Evolutionary conservation across 92 coral and sea anemone species (phyloP).

Genomic region (Phenganax marumi): DNA sequence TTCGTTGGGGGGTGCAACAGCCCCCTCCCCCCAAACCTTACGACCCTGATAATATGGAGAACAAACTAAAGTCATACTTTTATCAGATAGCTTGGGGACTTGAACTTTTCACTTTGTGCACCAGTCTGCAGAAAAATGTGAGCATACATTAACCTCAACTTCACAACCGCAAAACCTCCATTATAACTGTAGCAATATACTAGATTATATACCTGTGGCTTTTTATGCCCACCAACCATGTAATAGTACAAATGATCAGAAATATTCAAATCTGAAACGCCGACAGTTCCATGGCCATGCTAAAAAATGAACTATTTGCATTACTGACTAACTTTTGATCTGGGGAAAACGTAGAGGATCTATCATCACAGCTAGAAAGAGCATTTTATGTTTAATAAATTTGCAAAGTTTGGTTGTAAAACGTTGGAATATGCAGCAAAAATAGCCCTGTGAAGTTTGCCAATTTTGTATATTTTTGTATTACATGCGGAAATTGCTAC

Average conservation of each 20-base stretch:
- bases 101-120: slow-evolving; percentile 94
- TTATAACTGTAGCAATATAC: not conserved
- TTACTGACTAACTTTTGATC: too few relatives aligned
- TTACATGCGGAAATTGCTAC: too few relatives aligned
- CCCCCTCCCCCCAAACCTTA: too few relatives aligned
- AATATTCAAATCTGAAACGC: slow-evolving; percentile 85
- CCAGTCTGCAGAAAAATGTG: slow-evolving; percentile 66
- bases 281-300: slow-evolving; percentile 85
- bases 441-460: too few relatives aligned
- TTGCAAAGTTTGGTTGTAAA: too few relatives aligned
- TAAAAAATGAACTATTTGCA: slow-evolving; percentile 4
- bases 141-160: not conserved
- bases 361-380: too few relatives aligned
- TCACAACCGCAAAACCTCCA: not conserved
- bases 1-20: too few relatives aligned
- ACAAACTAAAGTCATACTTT: slow-evolving; percentile 59
- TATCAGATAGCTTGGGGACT: slow-evolving; percentile 89
- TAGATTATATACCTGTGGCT: slow-evolving; percentile 71
- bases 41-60: too few relatives aligned
- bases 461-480: too few relatives aligned
- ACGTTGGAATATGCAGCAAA: too few relatives aligned
- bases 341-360: too few relatives aligned
- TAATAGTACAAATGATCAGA: slow-evolving; percentile 92
- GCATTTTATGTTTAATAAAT: too few relatives aligned
- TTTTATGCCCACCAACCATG: slow-evolving; percentile 97